Evolutionary conservation across 1,140 invertebrate species (phyloP).

Genomic region (Neotoxoptera formosana): DNA sequence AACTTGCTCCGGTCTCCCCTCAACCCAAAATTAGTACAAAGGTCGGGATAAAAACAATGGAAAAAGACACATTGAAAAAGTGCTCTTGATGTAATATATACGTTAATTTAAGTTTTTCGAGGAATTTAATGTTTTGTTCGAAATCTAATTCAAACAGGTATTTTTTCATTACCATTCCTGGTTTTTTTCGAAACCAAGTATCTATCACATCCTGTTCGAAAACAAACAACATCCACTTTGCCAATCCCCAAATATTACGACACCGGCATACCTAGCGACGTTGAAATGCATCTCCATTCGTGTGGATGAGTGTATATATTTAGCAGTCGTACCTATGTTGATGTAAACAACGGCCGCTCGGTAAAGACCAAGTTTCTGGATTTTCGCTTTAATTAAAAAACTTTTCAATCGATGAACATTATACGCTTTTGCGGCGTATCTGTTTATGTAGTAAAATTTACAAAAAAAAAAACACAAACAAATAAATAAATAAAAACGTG

Average conservation of each 20-base stretch:
- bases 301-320: neutral
- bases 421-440: neutral
- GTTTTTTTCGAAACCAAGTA: neutral
- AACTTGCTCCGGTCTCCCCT: too few species aligned
- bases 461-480: neutral
- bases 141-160: neutral
- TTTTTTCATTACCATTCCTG: neutral
- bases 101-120: too few species aligned
- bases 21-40: too few species aligned
- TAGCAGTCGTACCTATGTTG: neutral
- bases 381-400: conserved; percentile 31
- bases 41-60: too few species aligned
- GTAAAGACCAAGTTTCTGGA: neutral
- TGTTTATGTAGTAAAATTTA: neutral
- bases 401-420: neutral
- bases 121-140: neutral
- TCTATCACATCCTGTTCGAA: neutral
- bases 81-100: too few species aligned
- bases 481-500: neutral
- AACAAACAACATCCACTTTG: neutral
- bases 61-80: too few species aligned
- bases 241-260: neutral
- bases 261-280: neutral
- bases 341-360: neutral
- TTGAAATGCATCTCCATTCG: neutral